Conservation (phyloP, 2,797 vertebrate genomes). For the Kryptopterus vitreolus region DNA sequence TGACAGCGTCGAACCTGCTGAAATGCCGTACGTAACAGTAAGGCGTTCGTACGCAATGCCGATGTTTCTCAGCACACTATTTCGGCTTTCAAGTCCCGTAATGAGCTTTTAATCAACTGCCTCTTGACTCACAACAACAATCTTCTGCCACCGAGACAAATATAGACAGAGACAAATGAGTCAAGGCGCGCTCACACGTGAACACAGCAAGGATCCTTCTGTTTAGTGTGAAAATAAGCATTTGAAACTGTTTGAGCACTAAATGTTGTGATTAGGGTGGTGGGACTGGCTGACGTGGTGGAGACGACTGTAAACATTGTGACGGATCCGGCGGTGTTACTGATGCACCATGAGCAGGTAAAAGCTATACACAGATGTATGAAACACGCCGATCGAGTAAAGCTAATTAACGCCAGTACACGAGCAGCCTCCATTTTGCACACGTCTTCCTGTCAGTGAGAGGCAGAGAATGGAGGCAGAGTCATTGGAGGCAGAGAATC, state of each 20-base stretch:
- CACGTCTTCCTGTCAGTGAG: neutral
- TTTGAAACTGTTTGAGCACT: neutral
- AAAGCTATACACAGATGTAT: neutral
- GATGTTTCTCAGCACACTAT: neutral
- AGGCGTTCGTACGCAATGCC: neutral
- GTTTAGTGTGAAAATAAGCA: constrained; percentile 18
- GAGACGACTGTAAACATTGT: neutral
- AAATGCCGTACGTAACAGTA: neutral
- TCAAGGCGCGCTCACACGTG: constrained; percentile 14
- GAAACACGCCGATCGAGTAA: too few species aligned
- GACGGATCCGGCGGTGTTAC: neutral
- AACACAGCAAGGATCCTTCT: constrained; percentile 11
- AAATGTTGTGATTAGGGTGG: neutral
- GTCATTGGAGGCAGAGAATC: too few species aligned
- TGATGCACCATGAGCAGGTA: neutral
- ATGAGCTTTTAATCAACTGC: constrained; percentile 31
- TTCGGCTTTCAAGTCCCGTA: constrained; percentile 9
- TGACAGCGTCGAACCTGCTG: neutral
- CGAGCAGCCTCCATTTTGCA: neutral
- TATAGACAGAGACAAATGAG: constrained; percentile 30
- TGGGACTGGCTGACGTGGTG: neutral
- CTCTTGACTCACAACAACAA: constrained; percentile 30
- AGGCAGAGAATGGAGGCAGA: too few species aligned
- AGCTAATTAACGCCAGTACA: neutral
- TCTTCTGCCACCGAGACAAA: constrained; percentile 46